phyloP scores from a whole-genome alignment of 2,888 invertebrate species.

The Eilema sororculum region DNA sequence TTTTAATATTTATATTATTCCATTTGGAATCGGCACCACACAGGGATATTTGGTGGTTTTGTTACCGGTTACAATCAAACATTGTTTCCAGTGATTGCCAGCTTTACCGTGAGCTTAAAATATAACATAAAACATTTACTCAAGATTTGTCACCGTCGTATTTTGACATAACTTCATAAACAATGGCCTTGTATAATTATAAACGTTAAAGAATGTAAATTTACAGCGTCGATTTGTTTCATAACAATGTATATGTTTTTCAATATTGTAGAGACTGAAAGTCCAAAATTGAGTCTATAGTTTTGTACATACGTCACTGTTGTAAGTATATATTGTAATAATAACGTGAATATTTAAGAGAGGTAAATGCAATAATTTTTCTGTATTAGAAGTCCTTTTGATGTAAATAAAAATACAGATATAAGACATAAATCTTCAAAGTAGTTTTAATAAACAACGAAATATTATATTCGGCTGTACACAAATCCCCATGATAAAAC shows the following conservation, averaged over 20 bases:
- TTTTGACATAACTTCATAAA: conserved; percentile 60
- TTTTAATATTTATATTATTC: background rate
- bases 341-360: conserved; percentile 81
- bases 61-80: background rate
- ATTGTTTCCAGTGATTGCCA: conserved; percentile 34
- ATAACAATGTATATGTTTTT: conserved; percentile 73
- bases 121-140: conserved; percentile 49
- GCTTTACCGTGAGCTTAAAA: conserved; percentile 41
- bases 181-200: conserved; percentile 81
- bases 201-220: conserved; percentile 72
- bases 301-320: conserved; percentile 85
- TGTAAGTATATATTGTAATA: conserved; percentile 83
- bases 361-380: conserved; percentile 84
- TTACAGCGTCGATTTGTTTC: conserved; percentile 68
- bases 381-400: conserved; percentile 80
- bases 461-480: conserved; percentile 48
- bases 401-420: conserved; percentile 76
- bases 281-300: conserved; percentile 86
- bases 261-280: conserved; percentile 85
- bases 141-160: conserved; percentile 58
- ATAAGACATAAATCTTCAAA: conserved; percentile 63
- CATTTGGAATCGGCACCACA: background rate
- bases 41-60: background rate
- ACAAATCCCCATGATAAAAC: conserved; percentile 37
- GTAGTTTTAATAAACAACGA: conserved; percentile 69